A percentile compares a stretch with the other conserved stretches of the same genome.
Conservation (phyloP, 1,140 invertebrate species). For the Meloidogyne exigua region DNA sequence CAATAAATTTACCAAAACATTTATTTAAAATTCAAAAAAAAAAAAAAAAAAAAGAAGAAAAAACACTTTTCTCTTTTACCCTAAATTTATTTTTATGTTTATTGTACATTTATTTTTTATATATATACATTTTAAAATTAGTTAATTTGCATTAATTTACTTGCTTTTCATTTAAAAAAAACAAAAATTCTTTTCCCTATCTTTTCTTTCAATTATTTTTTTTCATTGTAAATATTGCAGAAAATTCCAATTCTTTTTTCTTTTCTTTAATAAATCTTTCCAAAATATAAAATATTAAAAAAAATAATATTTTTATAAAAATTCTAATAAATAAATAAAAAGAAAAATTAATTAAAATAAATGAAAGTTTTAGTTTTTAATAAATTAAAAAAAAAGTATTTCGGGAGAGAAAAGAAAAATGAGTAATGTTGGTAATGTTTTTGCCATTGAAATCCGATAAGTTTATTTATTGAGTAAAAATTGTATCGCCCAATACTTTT, state of each 20-base stretch:
- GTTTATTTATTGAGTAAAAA: background rate
- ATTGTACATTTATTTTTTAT: background rate
- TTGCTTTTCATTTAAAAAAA: background rate
- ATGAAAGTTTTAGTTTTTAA: background rate
- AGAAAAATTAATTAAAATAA: background rate
- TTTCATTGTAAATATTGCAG: background rate
- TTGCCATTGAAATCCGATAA: background rate
- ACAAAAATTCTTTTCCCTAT: background rate
- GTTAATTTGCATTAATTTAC: conserved; percentile 5
- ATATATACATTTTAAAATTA: background rate
- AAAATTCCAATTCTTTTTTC: background rate
- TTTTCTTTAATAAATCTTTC: too few relatives aligned
- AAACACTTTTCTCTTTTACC: background rate
- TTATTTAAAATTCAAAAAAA: background rate
- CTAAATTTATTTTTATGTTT: background rate
- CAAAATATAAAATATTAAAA: too few relatives aligned
- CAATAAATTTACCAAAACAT: background rate
- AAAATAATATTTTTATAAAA: too few relatives aligned
- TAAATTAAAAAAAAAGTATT: background rate
- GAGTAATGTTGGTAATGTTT: background rate
- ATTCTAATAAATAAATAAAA: too few relatives aligned
- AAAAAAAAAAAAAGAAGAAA: background rate
- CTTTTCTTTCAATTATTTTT: background rate
- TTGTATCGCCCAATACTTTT: background rate
- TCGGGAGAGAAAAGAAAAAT: background rate